Evolutionary conservation across 2,888 invertebrate species (phyloP), one percentile per base, ranked within the genome.

Genomic region (Drosophila pseudotakahashii): DNA sequence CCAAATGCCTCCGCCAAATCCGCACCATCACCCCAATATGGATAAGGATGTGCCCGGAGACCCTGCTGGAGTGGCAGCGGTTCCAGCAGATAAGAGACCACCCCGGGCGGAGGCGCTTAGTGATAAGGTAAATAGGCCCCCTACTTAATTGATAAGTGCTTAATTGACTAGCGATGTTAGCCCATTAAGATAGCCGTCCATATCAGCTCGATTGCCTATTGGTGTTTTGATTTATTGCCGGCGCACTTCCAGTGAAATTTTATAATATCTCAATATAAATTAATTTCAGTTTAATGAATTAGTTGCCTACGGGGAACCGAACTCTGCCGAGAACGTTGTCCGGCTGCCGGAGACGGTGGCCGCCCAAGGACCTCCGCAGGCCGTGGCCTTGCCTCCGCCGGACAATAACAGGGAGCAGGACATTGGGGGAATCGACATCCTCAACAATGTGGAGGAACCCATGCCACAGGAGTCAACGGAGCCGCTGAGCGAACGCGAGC

Each of bases 361-460:
- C 3, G 62, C 48, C 0, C 57, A 60, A 42, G 62, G 13, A 5
- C 62, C 41, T 1, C 62, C 48, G 1, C 62, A 48, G n/a, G 63
- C 62, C 4, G 67, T 54, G 34, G 70, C 53, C 3, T 9, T 47
- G 14, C 62, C 62, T 7, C 42, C 53, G 11, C 52, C 55, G 14
- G 73, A 52, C 5, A 54, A 41, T 7, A 47, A 32, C 14, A 73
- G 57, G 57, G 63, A 73, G 2, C 72, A 60, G 39, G 60, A 67
- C 44, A 26, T 30, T 16, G 59, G 44, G 2, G 42, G 47, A 3
- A 77, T 84, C n/a, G 80, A 82, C 41, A 83, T 81, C 5, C 58
- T 84, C 1, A 84, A 86, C 54, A 85, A 87, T 54, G 73, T 75
- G 7, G 89, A 87, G 9, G 74, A 74, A 30, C 78, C 79, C 10